Base-by-base conservation (phyloP, 2,797 vertebrate species). In the Momotus momota region DNA sequence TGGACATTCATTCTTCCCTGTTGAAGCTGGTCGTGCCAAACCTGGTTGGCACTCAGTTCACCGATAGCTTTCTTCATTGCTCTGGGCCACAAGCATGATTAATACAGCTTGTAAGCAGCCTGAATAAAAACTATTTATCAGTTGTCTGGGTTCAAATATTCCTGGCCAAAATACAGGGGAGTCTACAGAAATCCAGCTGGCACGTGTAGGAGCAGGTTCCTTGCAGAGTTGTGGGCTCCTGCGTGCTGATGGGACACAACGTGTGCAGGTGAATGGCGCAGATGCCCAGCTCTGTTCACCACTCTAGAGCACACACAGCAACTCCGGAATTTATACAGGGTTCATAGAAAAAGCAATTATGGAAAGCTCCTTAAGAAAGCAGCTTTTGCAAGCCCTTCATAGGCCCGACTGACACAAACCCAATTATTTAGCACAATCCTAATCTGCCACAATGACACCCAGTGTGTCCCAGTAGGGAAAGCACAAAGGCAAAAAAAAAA, bases 321-420 rank as follows among this genome's bases (percentile, higher is more conserved):
- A 11, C 25, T 69, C 70, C 60, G 40, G 41, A 79, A 52, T 70
- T 61, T 41, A 48, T 33, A 19, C 1, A 11, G 19, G 2, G 9
- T 3, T 82, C 41, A 29, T 1, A 57, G 52, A 20, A 86, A 54
- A 46, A 88, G 65, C 48, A 90, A 40, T 61, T 27, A 61, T 13
- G 33, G 81, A 86, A n/a, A 89, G 52, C 52, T 86, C 41, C 81
- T 83, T 18, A 26, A 71, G 33, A 85, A 88, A 86, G 86, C 19
- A 27, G 58, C 78, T 90, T 74, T 20, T 92, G 72, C 65, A 78
- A 78, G 45, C 65, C 45, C n/a, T 78, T 38, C 69, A 13, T 19
- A 41, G 23, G 40, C 10, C 72, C 54, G 54, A 65, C 86, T 4
- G 81, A 69, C 54, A 72, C 12, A 79, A 81, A 27, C n/a, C 45